Percentiles rank a stretch among this genome's conserved stretches.
Evolutionary conservation across 1,140 invertebrate species (phyloP).

Genomic region (Gryllus bimaculatus): DNA sequence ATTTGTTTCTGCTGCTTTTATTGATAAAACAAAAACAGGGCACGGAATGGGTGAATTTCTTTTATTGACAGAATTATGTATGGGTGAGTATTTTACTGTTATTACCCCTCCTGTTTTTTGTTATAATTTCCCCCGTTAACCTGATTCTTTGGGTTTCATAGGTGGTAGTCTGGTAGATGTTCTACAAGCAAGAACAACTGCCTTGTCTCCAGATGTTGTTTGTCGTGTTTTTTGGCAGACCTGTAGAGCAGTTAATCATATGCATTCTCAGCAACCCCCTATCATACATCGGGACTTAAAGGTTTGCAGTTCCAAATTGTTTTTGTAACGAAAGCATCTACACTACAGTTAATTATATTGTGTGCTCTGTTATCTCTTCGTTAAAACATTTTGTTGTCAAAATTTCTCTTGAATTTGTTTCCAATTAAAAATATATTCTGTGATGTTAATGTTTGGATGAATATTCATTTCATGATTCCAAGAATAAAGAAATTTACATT

Average conservation of each 20-base stretch:
- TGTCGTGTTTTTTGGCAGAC: slow-evolving; percentile 86
- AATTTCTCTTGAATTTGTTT: neutral
- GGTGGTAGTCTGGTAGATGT: slow-evolving; percentile 75
- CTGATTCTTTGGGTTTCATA: slow-evolving; percentile 26
- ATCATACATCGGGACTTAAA: slow-evolving; percentile 91
- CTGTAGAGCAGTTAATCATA: slow-evolving; percentile 79
- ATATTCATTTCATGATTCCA: neutral
- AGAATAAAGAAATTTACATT: neutral
- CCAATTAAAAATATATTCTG: neutral
- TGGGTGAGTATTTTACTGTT: slow-evolving; percentile 32
- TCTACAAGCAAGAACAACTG: slow-evolving; percentile 49
- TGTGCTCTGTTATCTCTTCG: neutral
- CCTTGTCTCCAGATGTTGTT: slow-evolving; percentile 65
- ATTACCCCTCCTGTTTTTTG: slow-evolving; percentile 21
- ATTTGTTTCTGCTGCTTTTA: slow-evolving; percentile 62
- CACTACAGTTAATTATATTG: no score
- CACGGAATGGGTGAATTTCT: slow-evolving; percentile 63
- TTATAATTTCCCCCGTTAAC: neutral
- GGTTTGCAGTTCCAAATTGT: slow-evolving; percentile 32
- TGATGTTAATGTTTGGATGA: slow-evolving; percentile 1
- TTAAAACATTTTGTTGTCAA: neutral
- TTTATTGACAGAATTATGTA: slow-evolving; percentile 60
- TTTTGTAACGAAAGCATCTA: neutral
- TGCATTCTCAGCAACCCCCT: slow-evolving; percentile 82
- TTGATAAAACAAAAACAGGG: slow-evolving; percentile 54